Conservation (phyloP, 2,888 invertebrate species). For the Gastracanthus pulcherrimus region DNA sequence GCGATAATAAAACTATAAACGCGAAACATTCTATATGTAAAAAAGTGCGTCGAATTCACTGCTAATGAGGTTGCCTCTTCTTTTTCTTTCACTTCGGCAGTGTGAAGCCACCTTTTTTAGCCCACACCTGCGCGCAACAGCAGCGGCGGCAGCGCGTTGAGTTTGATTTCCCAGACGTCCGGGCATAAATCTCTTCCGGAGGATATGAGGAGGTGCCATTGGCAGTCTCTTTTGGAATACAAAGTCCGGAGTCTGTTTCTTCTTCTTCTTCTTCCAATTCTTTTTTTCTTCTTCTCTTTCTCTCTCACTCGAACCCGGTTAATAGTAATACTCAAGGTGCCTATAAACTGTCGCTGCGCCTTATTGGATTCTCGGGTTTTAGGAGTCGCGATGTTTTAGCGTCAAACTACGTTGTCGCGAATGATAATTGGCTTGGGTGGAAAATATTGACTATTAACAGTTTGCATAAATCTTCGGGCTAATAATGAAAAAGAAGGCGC, state of each 20-base stretch:
- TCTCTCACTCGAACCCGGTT: slow-evolving; percentile 11
- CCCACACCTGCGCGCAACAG: slow-evolving; percentile 15
- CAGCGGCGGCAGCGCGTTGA: not conserved
- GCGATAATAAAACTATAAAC: not conserved
- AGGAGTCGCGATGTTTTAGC: slow-evolving; percentile 44
- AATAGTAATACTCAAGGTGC: slow-evolving; percentile 37
- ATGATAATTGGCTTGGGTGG: slow-evolving; percentile 36
- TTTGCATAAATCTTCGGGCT: not conserved
- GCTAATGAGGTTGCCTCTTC: slow-evolving; percentile 9
- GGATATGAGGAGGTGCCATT: slow-evolving; percentile 46
- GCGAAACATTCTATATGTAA: not conserved
- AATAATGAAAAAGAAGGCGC: not conserved
- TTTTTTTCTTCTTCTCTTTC: slow-evolving; percentile 30
- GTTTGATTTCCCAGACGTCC: slow-evolving; percentile 56
- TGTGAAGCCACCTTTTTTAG: not conserved
- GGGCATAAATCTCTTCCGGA: slow-evolving; percentile 52
- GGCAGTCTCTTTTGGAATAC: slow-evolving; percentile 52
- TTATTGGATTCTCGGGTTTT: slow-evolving; percentile 43
- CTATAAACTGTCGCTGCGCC: slow-evolving; percentile 40
- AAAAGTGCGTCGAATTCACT: not conserved
- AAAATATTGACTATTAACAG: slow-evolving; percentile 30
- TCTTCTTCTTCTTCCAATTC: not conserved
- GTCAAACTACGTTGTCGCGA: slow-evolving; percentile 28
- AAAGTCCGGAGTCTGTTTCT: slow-evolving; percentile 23
- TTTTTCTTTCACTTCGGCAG: not conserved